These are phyloP conservation scores for Erannis defoliaria DNA, from an alignment of 2,888 invertebrate species.

Conservation along the genomic window DNA sequence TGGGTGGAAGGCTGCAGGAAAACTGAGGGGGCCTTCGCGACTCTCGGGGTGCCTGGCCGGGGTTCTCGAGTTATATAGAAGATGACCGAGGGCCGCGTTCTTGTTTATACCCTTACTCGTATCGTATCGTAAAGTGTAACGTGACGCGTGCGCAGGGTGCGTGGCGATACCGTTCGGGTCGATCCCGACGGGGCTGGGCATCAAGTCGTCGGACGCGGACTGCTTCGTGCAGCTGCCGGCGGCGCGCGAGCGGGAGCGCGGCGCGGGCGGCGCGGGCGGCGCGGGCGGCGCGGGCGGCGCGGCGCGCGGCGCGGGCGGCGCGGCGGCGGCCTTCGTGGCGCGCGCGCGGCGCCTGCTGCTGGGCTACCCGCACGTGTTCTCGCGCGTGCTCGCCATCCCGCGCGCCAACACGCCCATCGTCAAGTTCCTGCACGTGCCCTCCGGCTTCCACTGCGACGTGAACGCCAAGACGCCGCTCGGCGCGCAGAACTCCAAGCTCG, in stretches of 20 bases:
- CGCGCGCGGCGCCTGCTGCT: slow-evolving; percentile 72
- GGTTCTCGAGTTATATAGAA: too few relatives aligned
- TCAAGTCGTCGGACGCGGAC: slow-evolving; percentile 91
- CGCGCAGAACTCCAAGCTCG: slow-evolving; percentile 89
- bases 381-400: slow-evolving; percentile 88
- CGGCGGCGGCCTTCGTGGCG: slow-evolving; percentile 54
- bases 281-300: slow-evolving; percentile 62
- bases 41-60: too few relatives aligned
- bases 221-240: slow-evolving; percentile 86
- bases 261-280: slow-evolving; percentile 46
- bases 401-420: slow-evolving; percentile 93
- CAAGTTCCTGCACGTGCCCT: slow-evolving; percentile 89
- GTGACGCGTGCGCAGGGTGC: slow-evolving; percentile 67
- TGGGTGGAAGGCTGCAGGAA: too few relatives aligned
- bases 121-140: too few relatives aligned
- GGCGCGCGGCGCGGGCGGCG: slow-evolving; percentile 37
- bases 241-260: slow-evolving; percentile 15
- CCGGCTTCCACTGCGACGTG: slow-evolving; percentile 89
- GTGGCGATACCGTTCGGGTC: slow-evolving; percentile 89
- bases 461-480: slow-evolving; percentile 91
- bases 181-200: slow-evolving; percentile 89
- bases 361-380: slow-evolving; percentile 74
- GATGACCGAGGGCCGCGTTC: too few relatives aligned
- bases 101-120: too few relatives aligned
- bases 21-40: too few relatives aligned